phyloP scores from a whole-genome alignment of 2,888 invertebrate genomes.

The Sesia bembeciformis region DNA sequence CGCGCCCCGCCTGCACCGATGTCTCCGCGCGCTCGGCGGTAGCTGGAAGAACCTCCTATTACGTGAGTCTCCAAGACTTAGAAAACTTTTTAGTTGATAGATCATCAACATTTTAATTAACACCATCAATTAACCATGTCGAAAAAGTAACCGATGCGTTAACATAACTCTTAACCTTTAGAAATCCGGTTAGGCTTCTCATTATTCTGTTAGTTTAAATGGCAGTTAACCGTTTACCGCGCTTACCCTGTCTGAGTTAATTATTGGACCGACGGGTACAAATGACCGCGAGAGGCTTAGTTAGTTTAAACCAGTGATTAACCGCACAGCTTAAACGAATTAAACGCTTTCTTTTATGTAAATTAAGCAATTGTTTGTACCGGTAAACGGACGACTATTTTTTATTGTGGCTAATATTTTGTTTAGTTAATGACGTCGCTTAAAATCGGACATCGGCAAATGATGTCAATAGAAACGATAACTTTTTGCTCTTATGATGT shows the following conservation, averaged over 20 bases:
- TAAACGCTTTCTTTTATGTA: conserved; percentile 65
- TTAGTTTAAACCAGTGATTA: conserved; percentile 54
- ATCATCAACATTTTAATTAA: conserved; percentile 18
- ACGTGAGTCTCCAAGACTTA: conserved; percentile 76
- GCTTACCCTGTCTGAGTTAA: conserved; percentile 46
- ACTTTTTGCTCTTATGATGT: no score
- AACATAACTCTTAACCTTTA: conserved; percentile 46
- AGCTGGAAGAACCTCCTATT: conserved; percentile 87
- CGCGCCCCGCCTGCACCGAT: conserved; percentile 76
- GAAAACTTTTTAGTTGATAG: neutral
- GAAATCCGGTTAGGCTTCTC: conserved; percentile 39
- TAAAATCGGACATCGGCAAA: neutral
- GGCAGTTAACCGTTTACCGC: conserved; percentile 50
- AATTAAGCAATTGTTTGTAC: conserved; percentile 54
- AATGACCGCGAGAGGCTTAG: conserved; percentile 54
- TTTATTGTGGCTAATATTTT: neutral
- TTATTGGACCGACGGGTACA: conserved; percentile 60
- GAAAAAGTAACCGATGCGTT: conserved; percentile 30
- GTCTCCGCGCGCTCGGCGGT: conserved; percentile 82
- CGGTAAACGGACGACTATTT: neutral
- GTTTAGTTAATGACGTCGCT: neutral
- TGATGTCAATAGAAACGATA: no score
- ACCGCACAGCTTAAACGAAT: conserved; percentile 56
- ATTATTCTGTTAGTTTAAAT: conserved; percentile 53
- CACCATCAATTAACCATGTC: conserved; percentile 35